Evolutionary conservation across 1,140 invertebrate species (phyloP).

Genomic region (Antheraea mylitta): DNA sequence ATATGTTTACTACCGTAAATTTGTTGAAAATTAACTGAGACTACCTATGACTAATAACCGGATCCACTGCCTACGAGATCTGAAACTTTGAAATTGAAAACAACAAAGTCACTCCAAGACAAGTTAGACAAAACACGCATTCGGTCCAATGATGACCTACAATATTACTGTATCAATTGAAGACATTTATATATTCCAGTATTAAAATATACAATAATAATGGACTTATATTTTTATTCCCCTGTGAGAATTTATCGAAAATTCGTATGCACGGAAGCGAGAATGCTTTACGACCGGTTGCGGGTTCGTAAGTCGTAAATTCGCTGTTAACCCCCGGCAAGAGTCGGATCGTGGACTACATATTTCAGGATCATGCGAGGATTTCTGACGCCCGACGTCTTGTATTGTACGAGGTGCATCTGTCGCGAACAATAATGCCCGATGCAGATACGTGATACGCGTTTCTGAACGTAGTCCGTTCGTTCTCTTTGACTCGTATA

Average conservation of each 20-base stretch:
- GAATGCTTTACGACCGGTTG: constrained; percentile 35
- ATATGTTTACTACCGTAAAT: too few species aligned
- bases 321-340: constrained; percentile 33
- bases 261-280: constrained; percentile 36
- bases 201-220: too few species aligned
- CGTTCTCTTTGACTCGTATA: background rate
- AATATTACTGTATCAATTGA: too few species aligned
- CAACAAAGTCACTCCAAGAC: too few species aligned
- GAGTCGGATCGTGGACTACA: constrained; percentile 30
- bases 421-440: constrained; percentile 18
- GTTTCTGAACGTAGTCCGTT: constrained; percentile 5
- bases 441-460: constrained; percentile 23
- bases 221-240: constrained; percentile 19
- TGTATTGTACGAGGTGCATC: constrained; percentile 22
- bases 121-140: too few species aligned
- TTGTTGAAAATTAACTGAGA: too few species aligned
- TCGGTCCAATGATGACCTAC: too few species aligned
- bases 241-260: constrained; percentile 25
- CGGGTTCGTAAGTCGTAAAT: constrained; percentile 36
- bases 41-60: too few species aligned
- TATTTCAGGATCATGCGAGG: constrained; percentile 38
- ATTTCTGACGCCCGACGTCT: constrained; percentile 21
- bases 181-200: too few species aligned
- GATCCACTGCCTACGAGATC: too few species aligned
- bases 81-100: too few species aligned